phyloP scores from a whole-genome alignment of 1,140 invertebrate species.

The Meloidogyne floridensis region DNA sequence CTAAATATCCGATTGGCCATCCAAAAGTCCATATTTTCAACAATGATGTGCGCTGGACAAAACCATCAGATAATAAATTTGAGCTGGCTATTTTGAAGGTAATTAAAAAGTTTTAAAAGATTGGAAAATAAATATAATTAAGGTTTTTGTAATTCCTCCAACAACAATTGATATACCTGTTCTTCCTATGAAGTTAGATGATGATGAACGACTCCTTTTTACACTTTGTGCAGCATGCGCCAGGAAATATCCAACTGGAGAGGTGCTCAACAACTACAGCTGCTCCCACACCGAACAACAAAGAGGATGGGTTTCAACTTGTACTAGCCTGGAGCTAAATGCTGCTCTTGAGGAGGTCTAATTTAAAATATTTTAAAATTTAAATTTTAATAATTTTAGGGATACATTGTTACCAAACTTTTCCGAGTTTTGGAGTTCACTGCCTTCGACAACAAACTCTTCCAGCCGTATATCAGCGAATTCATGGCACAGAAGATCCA shows the following conservation, averaged over 20 bases:
- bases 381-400: too few relatives aligned
- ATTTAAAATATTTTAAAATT: too few relatives aligned
- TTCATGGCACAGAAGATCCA: slow-evolving; percentile 17
- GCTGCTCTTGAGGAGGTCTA: too few relatives aligned
- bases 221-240: neutral
- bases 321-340: too few relatives aligned
- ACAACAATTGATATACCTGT: neutral
- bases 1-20: neutral
- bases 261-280: neutral
- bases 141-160: neutral
- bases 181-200: neutral
- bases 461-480: neutral
- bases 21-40: neutral
- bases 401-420: neutral
- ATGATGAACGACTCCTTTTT: neutral
- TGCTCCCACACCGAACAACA: neutral
- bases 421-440: slow-evolving; percentile 1
- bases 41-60: neutral
- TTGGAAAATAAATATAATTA: neutral
- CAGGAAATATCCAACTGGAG: neutral
- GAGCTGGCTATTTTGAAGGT: too few relatives aligned
- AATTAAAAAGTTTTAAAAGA: neutral
- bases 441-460: neutral
- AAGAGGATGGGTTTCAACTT: neutral
- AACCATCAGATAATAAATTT: neutral